A percentile compares a stretch with the other conserved stretches of the same genome.
Conservation (phyloP, 2,113 vertebrate species). For the Cyanoramphus novaezelandiae region DNA sequence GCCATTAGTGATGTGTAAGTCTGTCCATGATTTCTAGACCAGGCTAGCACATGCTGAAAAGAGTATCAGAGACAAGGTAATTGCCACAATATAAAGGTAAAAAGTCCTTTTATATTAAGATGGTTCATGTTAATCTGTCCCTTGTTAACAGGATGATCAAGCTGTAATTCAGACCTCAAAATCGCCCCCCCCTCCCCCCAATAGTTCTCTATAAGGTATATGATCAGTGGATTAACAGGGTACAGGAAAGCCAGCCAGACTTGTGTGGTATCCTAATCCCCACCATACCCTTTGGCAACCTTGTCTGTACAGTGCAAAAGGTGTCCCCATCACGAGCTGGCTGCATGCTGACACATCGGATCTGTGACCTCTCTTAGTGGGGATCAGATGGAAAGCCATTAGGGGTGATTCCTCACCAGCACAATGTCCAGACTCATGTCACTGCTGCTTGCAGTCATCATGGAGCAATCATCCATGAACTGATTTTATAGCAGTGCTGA, state of each 20-base stretch:
- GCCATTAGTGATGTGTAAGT: neutral
- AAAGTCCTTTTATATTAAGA: neutral
- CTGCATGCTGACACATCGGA: neutral
- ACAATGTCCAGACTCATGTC: constrained; percentile 25
- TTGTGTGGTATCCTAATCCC: neutral
- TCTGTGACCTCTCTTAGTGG: neutral
- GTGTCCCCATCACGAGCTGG: neutral
- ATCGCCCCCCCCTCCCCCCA: neutral
- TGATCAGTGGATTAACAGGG: neutral
- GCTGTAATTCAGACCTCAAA: neutral
- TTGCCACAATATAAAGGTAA: neutral
- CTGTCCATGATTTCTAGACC: neutral
- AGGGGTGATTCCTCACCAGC: constrained; percentile 36
- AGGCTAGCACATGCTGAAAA: neutral
- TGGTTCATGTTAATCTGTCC: neutral
- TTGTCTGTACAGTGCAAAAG: neutral
- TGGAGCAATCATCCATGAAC: constrained; percentile 51
- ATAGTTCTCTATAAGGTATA: neutral
- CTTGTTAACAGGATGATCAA: neutral
- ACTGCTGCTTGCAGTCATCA: constrained; percentile 32
- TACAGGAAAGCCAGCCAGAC: neutral
- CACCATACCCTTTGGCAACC: neutral
- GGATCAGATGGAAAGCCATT: constrained; percentile 39
- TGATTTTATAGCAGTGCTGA: constrained; percentile 51
- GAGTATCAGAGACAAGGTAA: neutral